Conservation (phyloP, 2,797 vertebrate species). For the Typhlichthys eigenmanni region DNA sequence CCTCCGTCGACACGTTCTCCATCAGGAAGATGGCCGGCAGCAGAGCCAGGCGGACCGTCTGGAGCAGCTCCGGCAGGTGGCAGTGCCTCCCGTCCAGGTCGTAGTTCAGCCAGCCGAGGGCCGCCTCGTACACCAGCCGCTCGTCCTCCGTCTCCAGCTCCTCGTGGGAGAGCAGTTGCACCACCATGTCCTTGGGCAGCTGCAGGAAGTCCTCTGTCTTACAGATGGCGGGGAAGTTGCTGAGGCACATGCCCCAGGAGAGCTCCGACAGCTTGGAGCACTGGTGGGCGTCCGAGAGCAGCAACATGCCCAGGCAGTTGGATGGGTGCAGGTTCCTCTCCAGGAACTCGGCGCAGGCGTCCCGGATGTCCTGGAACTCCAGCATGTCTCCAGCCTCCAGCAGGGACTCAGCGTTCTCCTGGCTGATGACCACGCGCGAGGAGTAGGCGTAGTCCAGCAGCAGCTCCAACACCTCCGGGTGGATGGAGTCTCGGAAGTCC, state of each 20-base stretch:
- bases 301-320: conserved; percentile 96
- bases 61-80: conserved; percentile 88
- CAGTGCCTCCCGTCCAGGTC: conserved; percentile 91
- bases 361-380: conserved; percentile 97
- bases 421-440: conserved; percentile 96
- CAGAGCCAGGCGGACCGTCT: conserved; percentile 91
- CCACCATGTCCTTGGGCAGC: conserved; percentile 95
- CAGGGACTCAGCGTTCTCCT: conserved; percentile 95
- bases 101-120: conserved; percentile 95
- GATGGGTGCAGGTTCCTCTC: conserved; percentile 96
- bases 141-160: conserved; percentile 98
- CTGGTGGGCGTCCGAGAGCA: conserved; percentile 94
- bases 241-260: conserved; percentile 97
- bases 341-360: conserved; percentile 95
- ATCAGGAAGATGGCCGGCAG: conserved; percentile 97
- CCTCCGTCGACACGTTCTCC: conserved; percentile 97
- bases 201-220: conserved; percentile 98
- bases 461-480: conserved; percentile 93
- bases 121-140: conserved; percentile 93
- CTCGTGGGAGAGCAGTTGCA: conserved; percentile 93
- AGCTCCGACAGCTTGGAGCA: conserved; percentile 95
- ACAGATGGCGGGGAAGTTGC: conserved; percentile 95
- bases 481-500: conserved; percentile 94
- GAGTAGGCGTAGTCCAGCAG: conserved; percentile 97
- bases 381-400: conserved; percentile 97